phyloP scores from a whole-genome alignment of 37 sponge, comb jelly and placozoan genomes.

The Geodia barretti region DNA sequence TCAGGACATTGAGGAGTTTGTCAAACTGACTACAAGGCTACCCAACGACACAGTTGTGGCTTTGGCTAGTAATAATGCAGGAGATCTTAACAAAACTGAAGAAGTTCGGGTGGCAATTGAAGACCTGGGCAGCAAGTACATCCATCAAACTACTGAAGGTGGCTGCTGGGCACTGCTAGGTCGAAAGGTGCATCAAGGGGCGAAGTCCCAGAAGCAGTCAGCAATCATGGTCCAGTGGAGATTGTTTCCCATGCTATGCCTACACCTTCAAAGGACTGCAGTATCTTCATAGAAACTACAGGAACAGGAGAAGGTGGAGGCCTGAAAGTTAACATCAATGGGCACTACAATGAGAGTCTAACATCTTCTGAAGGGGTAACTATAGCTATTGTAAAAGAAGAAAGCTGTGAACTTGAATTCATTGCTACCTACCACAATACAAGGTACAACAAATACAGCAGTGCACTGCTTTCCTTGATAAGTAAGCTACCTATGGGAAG shows the following conservation, averaged over 20 bases:
- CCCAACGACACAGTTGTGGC: background rate
- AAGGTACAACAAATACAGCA: no score
- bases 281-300: background rate
- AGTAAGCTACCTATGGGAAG: background rate
- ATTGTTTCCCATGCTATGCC: background rate
- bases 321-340: background rate
- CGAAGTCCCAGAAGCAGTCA: background rate
- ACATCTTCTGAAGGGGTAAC: background rate
- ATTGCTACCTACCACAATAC: background rate
- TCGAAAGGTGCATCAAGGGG: background rate
- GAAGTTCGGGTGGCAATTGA: background rate
- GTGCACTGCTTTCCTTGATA: no score
- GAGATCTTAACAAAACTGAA: background rate
- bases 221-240: background rate
- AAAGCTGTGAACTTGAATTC: background rate
- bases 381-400: background rate
- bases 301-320: background rate
- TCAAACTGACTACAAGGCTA: background rate
- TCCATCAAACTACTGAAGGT: background rate
- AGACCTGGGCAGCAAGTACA: background rate
- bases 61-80: background rate
- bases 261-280: no score
- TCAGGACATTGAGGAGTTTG: background rate
- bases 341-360: background rate
- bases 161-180: background rate